Conservation (phyloP, 2,888 invertebrate species). For the Meiosimyza decipiens region DNA sequence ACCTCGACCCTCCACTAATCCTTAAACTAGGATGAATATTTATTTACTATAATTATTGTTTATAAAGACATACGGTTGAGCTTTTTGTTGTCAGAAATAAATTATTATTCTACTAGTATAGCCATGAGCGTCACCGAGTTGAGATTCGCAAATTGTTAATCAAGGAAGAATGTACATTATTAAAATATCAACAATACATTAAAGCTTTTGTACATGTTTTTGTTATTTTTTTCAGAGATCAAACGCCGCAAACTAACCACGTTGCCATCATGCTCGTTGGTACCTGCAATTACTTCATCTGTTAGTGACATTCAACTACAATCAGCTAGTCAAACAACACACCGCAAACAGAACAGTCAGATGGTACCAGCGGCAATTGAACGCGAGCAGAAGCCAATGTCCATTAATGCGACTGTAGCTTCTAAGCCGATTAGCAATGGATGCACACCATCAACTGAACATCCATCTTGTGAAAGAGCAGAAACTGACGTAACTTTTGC, state of each 20-base stretch:
- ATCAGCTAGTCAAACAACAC: constrained; percentile 27
- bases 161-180: too few relatives aligned
- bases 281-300: constrained; percentile 32
- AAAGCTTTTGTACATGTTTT: neutral
- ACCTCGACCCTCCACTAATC: too few relatives aligned
- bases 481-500: neutral
- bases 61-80: too few relatives aligned
- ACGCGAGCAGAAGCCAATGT: constrained; percentile 42
- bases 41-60: too few relatives aligned
- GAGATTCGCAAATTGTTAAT: too few relatives aligned
- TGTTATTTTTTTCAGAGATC: constrained; percentile 47
- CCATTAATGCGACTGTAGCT: constrained; percentile 42
- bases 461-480: neutral
- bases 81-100: too few relatives aligned
- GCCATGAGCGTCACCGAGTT: too few relatives aligned
- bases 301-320: constrained; percentile 48
- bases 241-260: constrained; percentile 53
- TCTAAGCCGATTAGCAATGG: constrained; percentile 27
- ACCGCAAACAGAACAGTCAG: constrained; percentile 49
- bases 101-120: too few relatives aligned
- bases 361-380: constrained; percentile 47
- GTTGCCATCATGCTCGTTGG: constrained; percentile 12
- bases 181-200: too few relatives aligned
- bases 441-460: constrained; percentile 18
- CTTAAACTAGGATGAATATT: too few relatives aligned